Evolutionary conservation across 2,888 invertebrate genomes (phyloP).

Genomic region (Hydrotaea diabolus): DNA sequence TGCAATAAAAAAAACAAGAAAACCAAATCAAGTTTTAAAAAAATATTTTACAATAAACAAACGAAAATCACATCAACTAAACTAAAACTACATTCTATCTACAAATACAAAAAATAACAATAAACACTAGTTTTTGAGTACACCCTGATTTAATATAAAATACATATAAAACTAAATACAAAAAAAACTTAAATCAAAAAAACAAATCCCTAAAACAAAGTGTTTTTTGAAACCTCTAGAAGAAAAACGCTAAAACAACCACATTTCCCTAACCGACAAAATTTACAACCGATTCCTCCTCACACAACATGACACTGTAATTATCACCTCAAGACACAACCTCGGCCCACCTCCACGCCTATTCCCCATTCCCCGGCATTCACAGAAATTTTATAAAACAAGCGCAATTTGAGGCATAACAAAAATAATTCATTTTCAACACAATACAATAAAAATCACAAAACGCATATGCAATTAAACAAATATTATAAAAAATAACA

Average conservation of each 20-base stretch:
- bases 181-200: neutral
- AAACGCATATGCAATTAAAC: constrained; percentile 30
- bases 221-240: neutral
- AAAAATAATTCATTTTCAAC: constrained; percentile 7
- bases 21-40: constrained; percentile 26
- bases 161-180: neutral
- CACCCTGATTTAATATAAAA: constrained; percentile 3
- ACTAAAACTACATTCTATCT: neutral
- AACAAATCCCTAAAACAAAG: neutral
- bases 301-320: constrained; percentile 10
- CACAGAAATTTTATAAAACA: constrained; percentile 19
- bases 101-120: constrained; percentile 8
- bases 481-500: constrained; percentile 8
- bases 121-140: constrained; percentile 37
- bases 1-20: constrained; percentile 3
- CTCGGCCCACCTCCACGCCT: constrained; percentile 9
- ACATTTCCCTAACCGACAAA: neutral
- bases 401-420: constrained; percentile 6
- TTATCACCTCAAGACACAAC: constrained; percentile 14
- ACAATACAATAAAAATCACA: constrained; percentile 28
- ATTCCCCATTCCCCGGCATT: constrained; percentile 17
- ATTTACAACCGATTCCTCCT: neutral
- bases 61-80: neutral
- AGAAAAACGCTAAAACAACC: neutral
- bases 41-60: constrained; percentile 37